Evolutionary conservation across 2,113 vertebrate genomes (phyloP).

Genomic region (Hypomesus transpacificus): DNA sequence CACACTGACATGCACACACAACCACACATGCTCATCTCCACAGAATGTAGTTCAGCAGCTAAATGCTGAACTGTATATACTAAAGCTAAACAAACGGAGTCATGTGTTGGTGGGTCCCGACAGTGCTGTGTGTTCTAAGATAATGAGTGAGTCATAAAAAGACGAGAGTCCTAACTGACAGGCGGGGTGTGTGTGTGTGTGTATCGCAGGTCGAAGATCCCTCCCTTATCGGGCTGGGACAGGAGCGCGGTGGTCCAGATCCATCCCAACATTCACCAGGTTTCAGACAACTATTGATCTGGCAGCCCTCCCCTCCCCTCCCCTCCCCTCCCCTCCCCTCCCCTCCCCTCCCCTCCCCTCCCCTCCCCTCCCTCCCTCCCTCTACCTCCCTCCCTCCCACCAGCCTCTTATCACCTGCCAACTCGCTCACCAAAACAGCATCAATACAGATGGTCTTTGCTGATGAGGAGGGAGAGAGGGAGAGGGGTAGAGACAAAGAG

Average conservation of each 20-base stretch:
- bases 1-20: background rate
- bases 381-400: background rate
- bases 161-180: background rate
- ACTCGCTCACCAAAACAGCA: slow-evolving; percentile 27
- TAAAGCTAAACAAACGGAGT: background rate
- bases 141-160: background rate
- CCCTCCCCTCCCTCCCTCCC: background rate
- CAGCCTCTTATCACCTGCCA: slow-evolving; percentile 42
- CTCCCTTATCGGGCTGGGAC: slow-evolving; percentile 16
- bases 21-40: slow-evolving; percentile 6
- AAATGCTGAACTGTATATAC: background rate
- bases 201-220: slow-evolving; percentile 6
- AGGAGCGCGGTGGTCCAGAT: slow-evolving; percentile 13
- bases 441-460: slow-evolving; percentile 53
- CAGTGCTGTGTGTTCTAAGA: too few species aligned
- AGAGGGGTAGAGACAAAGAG: background rate
- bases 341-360: background rate
- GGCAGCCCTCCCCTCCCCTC: background rate
- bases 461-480: slow-evolving; percentile 38
- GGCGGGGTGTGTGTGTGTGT: slow-evolving; percentile 7
- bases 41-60: background rate
- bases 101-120: too few species aligned
- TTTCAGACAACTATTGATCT: slow-evolving; percentile 28
- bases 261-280: slow-evolving; percentile 18
- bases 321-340: too few species aligned